Conservation (phyloP, 2,888 invertebrate species). For the Gryllus longicercus region DNA sequence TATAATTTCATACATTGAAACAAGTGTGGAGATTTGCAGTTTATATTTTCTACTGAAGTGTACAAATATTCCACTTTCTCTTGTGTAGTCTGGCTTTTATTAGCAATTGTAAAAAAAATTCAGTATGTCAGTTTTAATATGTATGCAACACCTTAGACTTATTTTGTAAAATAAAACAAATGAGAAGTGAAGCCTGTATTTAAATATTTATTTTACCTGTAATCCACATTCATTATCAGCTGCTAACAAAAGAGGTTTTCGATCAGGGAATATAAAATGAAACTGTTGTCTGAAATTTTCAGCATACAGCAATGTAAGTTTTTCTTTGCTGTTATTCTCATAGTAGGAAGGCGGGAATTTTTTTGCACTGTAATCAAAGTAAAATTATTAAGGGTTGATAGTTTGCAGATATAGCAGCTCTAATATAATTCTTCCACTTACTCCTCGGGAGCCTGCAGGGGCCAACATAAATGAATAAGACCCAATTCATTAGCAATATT, state of each 20-base stretch:
- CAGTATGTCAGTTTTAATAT: slow-evolving; percentile 28
- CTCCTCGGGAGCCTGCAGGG: slow-evolving; percentile 46
- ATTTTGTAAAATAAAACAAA: slow-evolving; percentile 30
- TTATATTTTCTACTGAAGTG: slow-evolving; percentile 32
- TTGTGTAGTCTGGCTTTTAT: slow-evolving; percentile 22
- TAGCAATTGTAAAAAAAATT: slow-evolving; percentile 27
- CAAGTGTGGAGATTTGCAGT: slow-evolving; percentile 23
- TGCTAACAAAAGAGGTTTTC: slow-evolving; percentile 66
- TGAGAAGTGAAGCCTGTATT: background rate
- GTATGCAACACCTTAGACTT: slow-evolving; percentile 28
- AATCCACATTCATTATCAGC: slow-evolving; percentile 73
- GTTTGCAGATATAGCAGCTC: background rate
- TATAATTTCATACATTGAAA: slow-evolving; percentile 5
- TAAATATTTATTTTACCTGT: slow-evolving; percentile 55
- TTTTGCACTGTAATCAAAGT: slow-evolving; percentile 44
- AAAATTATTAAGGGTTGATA: background rate
- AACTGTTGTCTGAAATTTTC: slow-evolving; percentile 77
- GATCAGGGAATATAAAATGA: slow-evolving; percentile 54
- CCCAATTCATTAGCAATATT: slow-evolving; percentile 60
- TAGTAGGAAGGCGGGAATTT: slow-evolving; percentile 65
- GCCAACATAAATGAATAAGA: slow-evolving; percentile 63
- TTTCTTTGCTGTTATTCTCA: slow-evolving; percentile 65
- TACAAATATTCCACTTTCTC: slow-evolving; percentile 25
- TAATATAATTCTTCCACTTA: too few species aligned
- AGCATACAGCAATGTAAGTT: slow-evolving; percentile 65